Percentiles rank a stretch among this genome's conserved stretches.
These are phyloP conservation scores for Cylindroiulus punctatus DNA, from an alignment of 2,888 invertebrate genomes.

Conservation along the genomic window DNA sequence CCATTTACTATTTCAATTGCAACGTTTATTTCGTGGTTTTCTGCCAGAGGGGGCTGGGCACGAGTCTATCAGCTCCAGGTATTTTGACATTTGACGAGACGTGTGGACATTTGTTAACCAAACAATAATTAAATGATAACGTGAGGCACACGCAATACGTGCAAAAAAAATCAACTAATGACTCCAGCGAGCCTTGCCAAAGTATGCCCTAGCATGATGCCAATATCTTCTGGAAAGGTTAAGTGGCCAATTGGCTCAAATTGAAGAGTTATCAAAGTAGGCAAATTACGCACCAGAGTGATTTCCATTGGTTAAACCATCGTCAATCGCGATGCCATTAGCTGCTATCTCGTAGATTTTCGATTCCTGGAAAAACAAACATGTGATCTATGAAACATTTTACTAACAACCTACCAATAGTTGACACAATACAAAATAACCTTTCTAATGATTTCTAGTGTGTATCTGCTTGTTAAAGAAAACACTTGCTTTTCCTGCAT, in stretches of 20 bases:
- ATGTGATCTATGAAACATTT: conserved; percentile 12
- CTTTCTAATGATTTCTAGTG: not conserved
- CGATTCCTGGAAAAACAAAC: conserved; percentile 71
- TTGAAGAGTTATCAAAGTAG: not conserved
- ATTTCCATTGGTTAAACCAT: conserved; percentile 57
- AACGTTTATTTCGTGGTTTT: not conserved
- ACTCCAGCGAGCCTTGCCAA: not conserved
- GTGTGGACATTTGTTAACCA: conserved; percentile 42
- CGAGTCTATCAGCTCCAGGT: not conserved
- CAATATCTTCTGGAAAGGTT: not conserved
- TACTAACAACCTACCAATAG: not conserved
- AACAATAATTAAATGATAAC: conserved; percentile 38
- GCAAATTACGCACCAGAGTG: conserved; percentile 56
- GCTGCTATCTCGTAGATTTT: conserved; percentile 86
- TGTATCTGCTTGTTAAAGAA: no score
- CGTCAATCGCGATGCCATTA: conserved; percentile 62
- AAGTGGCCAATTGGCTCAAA: not conserved
- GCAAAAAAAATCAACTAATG: not conserved
- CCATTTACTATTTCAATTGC: not conserved
- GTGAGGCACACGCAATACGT: not conserved
- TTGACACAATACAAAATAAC: not conserved
- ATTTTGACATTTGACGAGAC: conserved; percentile 26
- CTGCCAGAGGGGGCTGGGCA: not conserved
- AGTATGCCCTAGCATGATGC: not conserved
- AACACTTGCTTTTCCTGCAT: no score